Conservation (phyloP, 1,140 invertebrate genomes). For the Drosophila prosaltans region DNA sequence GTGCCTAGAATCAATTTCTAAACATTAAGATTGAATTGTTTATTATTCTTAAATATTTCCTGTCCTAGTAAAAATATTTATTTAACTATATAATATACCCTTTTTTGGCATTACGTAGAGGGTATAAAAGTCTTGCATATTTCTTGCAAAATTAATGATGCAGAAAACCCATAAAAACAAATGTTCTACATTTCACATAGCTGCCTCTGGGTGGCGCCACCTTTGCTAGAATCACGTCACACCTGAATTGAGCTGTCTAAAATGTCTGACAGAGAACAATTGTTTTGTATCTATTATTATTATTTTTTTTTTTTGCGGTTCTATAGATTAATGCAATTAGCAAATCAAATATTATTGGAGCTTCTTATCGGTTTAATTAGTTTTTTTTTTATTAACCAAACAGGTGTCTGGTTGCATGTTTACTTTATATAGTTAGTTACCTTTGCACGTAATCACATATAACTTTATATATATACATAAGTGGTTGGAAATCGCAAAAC, state of each 20-base stretch:
- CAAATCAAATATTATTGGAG: constrained; percentile 7
- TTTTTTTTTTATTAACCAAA: not conserved
- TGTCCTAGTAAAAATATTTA: no score
- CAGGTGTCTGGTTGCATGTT: constrained; percentile 50
- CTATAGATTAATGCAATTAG: constrained; percentile 39
- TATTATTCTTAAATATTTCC: no score
- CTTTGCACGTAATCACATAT: not conserved
- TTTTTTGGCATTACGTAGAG: not conserved
- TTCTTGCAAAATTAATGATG: constrained; percentile 53
- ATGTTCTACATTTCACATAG: constrained; percentile 57
- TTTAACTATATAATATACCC: not conserved
- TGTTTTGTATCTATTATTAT: constrained; percentile 22
- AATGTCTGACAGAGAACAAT: constrained; percentile 24
- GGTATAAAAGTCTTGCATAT: constrained; percentile 18
- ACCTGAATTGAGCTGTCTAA: constrained; percentile 68
- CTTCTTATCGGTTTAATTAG: constrained; percentile 46
- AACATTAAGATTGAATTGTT: no score
- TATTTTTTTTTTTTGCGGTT: not conserved
- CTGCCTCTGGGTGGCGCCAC: constrained; percentile 41
- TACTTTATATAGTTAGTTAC: constrained; percentile 13
- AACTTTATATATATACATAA: not conserved
- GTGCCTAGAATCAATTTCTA: no score
- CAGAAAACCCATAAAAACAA: constrained; percentile 41
- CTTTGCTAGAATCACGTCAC: constrained; percentile 53
- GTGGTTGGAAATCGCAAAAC: constrained; percentile 15